Evolutionary conservation across 1,140 invertebrate genomes (phyloP).

Genomic region (Glomeris maerens): DNA sequence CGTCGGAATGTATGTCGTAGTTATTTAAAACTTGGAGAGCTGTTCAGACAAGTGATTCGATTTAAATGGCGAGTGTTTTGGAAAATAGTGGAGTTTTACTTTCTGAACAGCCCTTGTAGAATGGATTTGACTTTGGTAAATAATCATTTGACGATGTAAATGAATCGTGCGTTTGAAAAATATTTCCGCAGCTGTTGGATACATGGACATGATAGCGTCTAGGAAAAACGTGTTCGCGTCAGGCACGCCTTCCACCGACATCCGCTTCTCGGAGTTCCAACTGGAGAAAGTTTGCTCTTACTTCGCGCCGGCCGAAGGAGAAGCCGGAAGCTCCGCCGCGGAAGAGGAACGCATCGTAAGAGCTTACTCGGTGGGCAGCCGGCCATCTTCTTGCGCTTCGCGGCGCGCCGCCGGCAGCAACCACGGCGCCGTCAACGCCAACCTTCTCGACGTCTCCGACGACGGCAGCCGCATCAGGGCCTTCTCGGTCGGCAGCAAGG

Average conservation of each 20-base stretch:
- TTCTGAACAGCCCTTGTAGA: too few relatives aligned
- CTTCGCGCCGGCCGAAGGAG: constrained; percentile 41
- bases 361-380: constrained; percentile 75
- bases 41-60: too few relatives aligned
- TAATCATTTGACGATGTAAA: too few relatives aligned
- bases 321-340: constrained; percentile 12
- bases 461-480: constrained; percentile 41
- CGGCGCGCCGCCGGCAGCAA: constrained; percentile 11
- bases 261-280: constrained; percentile 44
- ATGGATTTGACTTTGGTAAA: too few relatives aligned
- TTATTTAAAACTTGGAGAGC: too few relatives aligned
- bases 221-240: constrained; percentile 43
- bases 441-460: constrained; percentile 13
- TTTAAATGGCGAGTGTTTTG: too few relatives aligned
- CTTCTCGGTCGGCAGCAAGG: constrained; percentile 48
- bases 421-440: constrained; percentile 11
- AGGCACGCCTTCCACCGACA: constrained; percentile 48
- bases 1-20: too few relatives aligned
- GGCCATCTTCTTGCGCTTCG: constrained; percentile 38
- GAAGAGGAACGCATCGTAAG: constrained; percentile 47
- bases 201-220: constrained; percentile 47
- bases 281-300: constrained; percentile 50
- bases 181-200: constrained; percentile 36
- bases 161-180: too few relatives aligned
- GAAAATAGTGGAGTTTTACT: too few relatives aligned